Evolutionary conservation across 2,888 invertebrate species (phyloP), one percentile per base, ranked within the genome.

Genomic region (Epiblema foenella): DNA sequence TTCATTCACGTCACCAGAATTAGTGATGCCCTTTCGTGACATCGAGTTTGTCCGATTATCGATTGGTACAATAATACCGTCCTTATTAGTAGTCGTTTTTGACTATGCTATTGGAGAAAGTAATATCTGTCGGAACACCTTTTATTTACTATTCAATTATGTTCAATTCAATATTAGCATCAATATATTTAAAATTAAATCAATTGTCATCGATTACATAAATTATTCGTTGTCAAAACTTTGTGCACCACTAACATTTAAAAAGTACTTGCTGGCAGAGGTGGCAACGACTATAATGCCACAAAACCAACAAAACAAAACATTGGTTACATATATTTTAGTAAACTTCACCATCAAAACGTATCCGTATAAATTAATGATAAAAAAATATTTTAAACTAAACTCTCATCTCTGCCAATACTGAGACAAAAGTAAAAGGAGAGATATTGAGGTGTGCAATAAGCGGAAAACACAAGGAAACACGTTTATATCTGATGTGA

Each of bases 1-100:
- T 81, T 77, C 84, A 83, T 85, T 83, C 89, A 90, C 93, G 93
- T 93, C 93, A 92, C 77, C 90, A 85, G 33, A 65, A 63, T 59
- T 72, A 73, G 71, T 71, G 71, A 62, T 70, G 70, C 5, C 18
- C 37, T n/a, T 17, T 18, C 20, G 10, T 59, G 20, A 56, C 11
- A 33, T 11, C 18, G 15, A 33, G 9, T 33, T 33, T 20, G 8
- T 15, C 17, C 46, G 10, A 46, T 17, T 29, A 69, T 69, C 69
- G 69, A 69, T 57, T 49, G 1, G 17, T 4, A n/a, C n/a, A 57
- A 57, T 33, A 37, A 17, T 51, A n/a, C 46, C 46, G n/a, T 46
- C n/a, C 15, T n/a, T 8, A 46, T 42, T 4, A 0, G 12, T 15
- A 8, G n/a, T n/a, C 42, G 15, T 42, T 12, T 42, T 15, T n/a